Evolutionary conservation across 2,888 invertebrate genomes (phyloP).

Genomic region (Calliopum simillimum): DNA sequence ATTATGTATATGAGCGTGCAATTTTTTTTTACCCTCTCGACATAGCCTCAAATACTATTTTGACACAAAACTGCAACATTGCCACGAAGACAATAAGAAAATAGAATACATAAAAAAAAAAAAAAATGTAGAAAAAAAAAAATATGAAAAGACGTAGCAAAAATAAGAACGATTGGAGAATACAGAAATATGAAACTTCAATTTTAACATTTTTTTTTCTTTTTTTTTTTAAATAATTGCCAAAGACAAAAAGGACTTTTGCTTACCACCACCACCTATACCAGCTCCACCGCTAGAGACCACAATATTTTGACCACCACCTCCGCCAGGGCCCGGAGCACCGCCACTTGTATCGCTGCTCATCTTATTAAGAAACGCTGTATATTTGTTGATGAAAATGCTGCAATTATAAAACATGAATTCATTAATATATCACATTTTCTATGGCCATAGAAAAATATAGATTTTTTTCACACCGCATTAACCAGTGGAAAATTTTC

Average conservation of each 20-base stretch:
- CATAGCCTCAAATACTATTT: neutral
- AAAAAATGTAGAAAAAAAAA: no score
- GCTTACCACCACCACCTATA: constrained; percentile 58
- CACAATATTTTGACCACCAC: constrained; percentile 45
- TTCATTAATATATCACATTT: no score
- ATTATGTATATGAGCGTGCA: no score
- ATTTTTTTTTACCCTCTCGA: neutral
- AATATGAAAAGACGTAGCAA: constrained; percentile 49
- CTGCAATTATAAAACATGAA: constrained; percentile 41
- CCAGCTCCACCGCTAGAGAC: constrained; percentile 25
- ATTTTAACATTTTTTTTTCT: constrained; percentile 4
- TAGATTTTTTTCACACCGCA: no score
- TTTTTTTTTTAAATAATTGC: constrained; percentile 9
- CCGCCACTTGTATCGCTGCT: constrained; percentile 53
- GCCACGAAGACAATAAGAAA: constrained; percentile 54
- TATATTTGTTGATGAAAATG: constrained; percentile 54
- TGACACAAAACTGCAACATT: constrained; percentile 49
- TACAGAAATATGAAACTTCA: constrained; percentile 43
- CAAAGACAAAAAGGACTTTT: constrained; percentile 6
- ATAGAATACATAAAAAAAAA: constrained; percentile 46
- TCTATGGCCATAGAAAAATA: no score
- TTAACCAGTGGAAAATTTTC: no score
- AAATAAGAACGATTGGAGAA: constrained; percentile 46
- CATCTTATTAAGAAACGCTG: constrained; percentile 56
- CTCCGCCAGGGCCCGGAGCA: constrained; percentile 50